Evolutionary conservation across 2,797 vertebrate genomes (phyloP).

Genomic region (Mormyrops boulengeri): DNA sequence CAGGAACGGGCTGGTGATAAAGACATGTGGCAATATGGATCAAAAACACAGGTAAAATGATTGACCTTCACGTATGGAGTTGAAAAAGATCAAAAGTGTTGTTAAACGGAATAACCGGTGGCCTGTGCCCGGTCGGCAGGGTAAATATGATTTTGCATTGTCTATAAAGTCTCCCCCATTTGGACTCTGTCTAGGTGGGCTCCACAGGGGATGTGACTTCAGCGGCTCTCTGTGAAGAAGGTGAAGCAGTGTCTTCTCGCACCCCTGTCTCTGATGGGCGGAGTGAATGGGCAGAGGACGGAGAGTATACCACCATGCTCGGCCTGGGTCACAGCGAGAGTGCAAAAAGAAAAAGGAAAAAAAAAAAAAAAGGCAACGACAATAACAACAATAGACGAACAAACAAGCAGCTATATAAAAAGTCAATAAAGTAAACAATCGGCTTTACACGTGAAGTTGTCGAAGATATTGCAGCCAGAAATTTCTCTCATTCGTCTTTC

Average conservation of each 20-base stretch:
- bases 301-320: conserved; percentile 23
- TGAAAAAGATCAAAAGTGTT: neutral
- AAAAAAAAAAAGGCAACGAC: conserved; percentile 26
- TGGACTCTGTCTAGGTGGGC: conserved; percentile 34
- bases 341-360: conserved; percentile 33
- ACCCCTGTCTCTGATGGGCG: conserved; percentile 42
- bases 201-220: conserved; percentile 26
- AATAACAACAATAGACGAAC: conserved; percentile 11
- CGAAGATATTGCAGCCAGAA: conserved; percentile 71
- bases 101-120: neutral
- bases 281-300: conserved; percentile 9
- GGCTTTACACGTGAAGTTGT: conserved; percentile 45
- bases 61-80: neutral
- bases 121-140: neutral
- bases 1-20: neutral
- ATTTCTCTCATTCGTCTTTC: conserved; percentile 37
- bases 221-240: conserved; percentile 44
- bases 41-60: neutral
- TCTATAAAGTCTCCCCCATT: conserved; percentile 25
- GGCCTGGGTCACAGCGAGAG: conserved; percentile 27
- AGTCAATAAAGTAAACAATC: neutral
- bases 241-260: conserved; percentile 30
- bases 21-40: neutral
- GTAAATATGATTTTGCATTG: neutral
- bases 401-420: conserved; percentile 57